phyloP scores from a whole-genome alignment of 2,113 vertebrate genomes.

The Calypte anna region DNA sequence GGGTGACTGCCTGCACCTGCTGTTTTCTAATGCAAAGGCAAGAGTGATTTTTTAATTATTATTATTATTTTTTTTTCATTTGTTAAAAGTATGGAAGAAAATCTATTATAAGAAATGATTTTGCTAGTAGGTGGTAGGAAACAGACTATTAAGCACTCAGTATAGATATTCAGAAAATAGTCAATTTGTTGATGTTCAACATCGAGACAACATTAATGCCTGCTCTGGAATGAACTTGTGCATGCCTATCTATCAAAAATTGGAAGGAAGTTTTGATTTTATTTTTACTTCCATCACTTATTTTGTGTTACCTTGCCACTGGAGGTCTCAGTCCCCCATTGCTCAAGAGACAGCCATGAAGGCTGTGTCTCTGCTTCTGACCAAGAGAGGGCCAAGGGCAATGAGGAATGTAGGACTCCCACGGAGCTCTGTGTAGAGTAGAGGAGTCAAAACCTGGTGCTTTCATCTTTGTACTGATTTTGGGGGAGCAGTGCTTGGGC shows the following conservation, averaged over 20 bases:
- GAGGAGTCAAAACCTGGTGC: background rate
- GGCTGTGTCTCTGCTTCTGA: background rate
- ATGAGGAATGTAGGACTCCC: fast-evolving
- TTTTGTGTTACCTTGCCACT: background rate
- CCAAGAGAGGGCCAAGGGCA: background rate
- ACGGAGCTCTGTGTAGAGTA: background rate
- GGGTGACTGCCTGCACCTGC: background rate
- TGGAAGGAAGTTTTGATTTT: background rate
- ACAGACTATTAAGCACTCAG: background rate
- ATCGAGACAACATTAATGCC: background rate
- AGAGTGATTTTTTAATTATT: background rate
- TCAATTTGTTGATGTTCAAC: background rate
- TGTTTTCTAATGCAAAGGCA: background rate
- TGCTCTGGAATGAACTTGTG: background rate
- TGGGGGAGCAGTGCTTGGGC: background rate
- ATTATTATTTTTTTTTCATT: background rate
- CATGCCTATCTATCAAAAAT: background rate
- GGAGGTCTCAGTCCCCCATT: background rate
- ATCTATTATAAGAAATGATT: background rate
- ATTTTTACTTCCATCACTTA: background rate
- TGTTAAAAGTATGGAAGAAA: background rate
- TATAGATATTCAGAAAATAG: background rate
- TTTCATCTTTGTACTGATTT: background rate
- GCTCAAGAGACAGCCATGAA: background rate
- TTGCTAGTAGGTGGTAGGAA: background rate